These are phyloP conservation scores for Illadopsis cleaveri DNA, from an alignment of 2,113 vertebrate species.

Conservation along the genomic window DNA sequence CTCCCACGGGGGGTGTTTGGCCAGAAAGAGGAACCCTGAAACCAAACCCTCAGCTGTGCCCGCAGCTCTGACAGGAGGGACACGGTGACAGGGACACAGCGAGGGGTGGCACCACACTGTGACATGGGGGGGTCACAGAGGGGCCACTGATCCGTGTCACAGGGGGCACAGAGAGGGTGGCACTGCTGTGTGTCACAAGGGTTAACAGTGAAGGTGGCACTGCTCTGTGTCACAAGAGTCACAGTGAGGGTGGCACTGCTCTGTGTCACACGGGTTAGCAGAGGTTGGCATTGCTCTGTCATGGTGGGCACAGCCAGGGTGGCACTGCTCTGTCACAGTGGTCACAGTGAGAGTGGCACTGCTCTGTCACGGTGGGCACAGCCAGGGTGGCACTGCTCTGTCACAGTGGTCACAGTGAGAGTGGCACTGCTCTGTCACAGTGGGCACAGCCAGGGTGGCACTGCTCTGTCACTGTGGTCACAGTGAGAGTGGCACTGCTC, in stretches of 20 bases:
- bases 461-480: not conserved
- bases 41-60: conserved; percentile 15
- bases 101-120: not conserved
- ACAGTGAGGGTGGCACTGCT: not conserved
- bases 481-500: no score
- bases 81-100: not conserved
- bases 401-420: not conserved
- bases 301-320: no score
- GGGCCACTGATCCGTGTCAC: not conserved
- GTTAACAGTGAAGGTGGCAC: not conserved
- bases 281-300: not conserved
- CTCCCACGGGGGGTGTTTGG: rapidly evolving
- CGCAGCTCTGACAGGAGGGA: rapidly evolving
- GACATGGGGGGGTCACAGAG: not conserved
- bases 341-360: not conserved
- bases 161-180: rapidly evolving
- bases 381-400: not conserved
- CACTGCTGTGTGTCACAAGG: not conserved
- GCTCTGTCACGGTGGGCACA: no score
- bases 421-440: no score
- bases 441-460: no score
- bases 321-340: not conserved
- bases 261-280: not conserved
- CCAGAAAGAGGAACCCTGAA: not conserved
- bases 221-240: no score